Percentiles rank a stretch among this genome's conserved stretches.
Conservation (phyloP, 2,888 invertebrate genomes). For the Nomada goodeniana region DNA sequence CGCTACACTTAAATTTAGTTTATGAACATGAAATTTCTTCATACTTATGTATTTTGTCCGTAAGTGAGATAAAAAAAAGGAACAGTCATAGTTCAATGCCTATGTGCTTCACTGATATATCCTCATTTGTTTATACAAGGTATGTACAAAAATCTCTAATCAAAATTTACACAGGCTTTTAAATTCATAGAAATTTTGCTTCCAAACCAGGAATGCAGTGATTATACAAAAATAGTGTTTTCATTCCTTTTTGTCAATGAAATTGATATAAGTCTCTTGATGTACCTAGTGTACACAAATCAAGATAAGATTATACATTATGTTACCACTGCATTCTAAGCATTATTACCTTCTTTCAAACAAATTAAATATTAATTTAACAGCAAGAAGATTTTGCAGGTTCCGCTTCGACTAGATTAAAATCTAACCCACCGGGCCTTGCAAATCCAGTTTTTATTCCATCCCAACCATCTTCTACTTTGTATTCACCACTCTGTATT, state of each 20-base stretch:
- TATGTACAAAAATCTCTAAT: slow-evolving; percentile 73
- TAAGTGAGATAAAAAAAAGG: slow-evolving; percentile 50
- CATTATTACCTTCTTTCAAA: slow-evolving; percentile 13
- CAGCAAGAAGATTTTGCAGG: slow-evolving; percentile 96
- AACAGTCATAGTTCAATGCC: slow-evolving; percentile 58
- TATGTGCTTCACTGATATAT: slow-evolving; percentile 55
- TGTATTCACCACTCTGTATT: slow-evolving; percentile 96
- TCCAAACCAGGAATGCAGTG: slow-evolving; percentile 66
- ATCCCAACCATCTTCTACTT: slow-evolving; percentile 98
- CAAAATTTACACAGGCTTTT: slow-evolving; percentile 59
- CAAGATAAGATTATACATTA: slow-evolving; percentile 10
- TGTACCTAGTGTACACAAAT: slow-evolving; percentile 18
- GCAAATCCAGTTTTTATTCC: slow-evolving; percentile 97
- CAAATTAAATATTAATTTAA: slow-evolving; percentile 80
- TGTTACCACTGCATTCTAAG: slow-evolving; percentile 61
- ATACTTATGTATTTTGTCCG: slow-evolving; percentile 44
- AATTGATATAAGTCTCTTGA: slow-evolving; percentile 17
- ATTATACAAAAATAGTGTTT: slow-evolving; percentile 7
- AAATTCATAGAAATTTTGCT: slow-evolving; percentile 54
- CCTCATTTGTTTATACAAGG: slow-evolving; percentile 69
- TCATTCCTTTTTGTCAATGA: background rate
- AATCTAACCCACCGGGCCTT: slow-evolving; percentile 92
- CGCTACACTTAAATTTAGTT: slow-evolving; percentile 37
- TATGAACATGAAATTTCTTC: slow-evolving; percentile 43
- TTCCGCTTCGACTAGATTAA: slow-evolving; percentile 95